phyloP scores from a whole-genome alignment of 35 echinoderm and acorn worm genomes.

The Patiria miniata region DNA sequence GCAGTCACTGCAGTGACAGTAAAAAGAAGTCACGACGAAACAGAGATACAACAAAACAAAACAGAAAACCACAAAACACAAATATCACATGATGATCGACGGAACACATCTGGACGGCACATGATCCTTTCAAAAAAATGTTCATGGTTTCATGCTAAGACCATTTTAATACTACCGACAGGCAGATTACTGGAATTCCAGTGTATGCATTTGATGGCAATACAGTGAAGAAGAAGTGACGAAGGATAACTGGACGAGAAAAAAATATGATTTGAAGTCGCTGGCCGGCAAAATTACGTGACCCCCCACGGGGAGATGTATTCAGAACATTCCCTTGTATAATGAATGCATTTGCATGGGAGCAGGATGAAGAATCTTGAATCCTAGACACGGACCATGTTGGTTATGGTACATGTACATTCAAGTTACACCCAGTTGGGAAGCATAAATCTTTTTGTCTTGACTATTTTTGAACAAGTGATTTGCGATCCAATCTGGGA shows the following conservation, averaged over 20 bases:
- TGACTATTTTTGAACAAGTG: neutral
- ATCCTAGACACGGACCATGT: neutral
- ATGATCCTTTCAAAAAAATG: neutral
- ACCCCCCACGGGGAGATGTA: neutral
- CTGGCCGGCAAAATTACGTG: neutral
- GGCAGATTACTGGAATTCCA: neutral
- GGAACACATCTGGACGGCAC: too few relatives aligned
- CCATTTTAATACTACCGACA: neutral
- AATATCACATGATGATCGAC: too few relatives aligned
- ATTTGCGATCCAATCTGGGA: too few relatives aligned
- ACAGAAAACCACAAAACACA: too few relatives aligned
- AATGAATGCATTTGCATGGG: neutral
- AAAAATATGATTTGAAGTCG: neutral
- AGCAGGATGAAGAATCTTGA: neutral
- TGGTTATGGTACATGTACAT: neutral
- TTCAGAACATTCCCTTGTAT: neutral
- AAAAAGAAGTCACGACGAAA: too few relatives aligned
- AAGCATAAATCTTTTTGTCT: neutral
- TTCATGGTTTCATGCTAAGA: neutral
- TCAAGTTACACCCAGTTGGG: neutral
- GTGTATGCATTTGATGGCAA: neutral
- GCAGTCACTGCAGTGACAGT: too few relatives aligned
- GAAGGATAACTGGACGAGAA: neutral
- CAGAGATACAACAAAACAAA: too few relatives aligned
- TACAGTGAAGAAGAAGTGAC: neutral